A percentile compares a stretch with the other conserved stretches of the same genome.
Evolutionary conservation across 2,797 vertebrate genomes (phyloP).

Genomic region (Crocidura indochinensis): DNA sequence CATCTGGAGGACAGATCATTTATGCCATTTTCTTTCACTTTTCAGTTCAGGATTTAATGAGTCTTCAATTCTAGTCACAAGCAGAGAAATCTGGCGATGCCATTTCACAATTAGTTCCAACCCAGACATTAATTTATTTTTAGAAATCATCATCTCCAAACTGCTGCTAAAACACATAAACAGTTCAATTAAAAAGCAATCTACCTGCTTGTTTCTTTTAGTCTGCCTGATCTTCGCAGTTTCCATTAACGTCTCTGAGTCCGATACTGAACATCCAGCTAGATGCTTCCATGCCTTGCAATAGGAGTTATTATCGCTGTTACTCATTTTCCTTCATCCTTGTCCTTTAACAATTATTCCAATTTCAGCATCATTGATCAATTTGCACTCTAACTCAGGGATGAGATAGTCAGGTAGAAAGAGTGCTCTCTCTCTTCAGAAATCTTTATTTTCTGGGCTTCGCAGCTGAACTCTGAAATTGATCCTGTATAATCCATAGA

Average conservation of each 20-base stretch:
- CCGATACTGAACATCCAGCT: neutral
- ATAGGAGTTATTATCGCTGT: neutral
- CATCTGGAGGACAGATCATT: constrained; percentile 7
- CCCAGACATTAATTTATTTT: constrained; percentile 42
- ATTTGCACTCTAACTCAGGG: neutral
- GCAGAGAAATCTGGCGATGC: constrained; percentile 18
- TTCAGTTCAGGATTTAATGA: constrained; percentile 11
- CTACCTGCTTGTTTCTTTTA: neutral
- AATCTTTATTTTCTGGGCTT: neutral
- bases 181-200: neutral
- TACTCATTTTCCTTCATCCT: neutral
- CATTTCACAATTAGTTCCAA: constrained; percentile 33
- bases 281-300: neutral
- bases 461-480: neutral
- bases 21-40: constrained; percentile 31
- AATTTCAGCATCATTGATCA: neutral
- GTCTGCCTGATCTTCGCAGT: constrained; percentile 19
- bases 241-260: constrained; percentile 10
- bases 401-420: neutral
- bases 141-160: neutral
- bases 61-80: constrained; percentile 32
- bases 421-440: neutral
- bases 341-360: neutral
- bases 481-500: constrained; percentile 39
- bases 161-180: constrained; percentile 6